Base-by-base conservation (phyloP, 2,113 vertebrate species). In the Amphiprion ocellaris region DNA sequence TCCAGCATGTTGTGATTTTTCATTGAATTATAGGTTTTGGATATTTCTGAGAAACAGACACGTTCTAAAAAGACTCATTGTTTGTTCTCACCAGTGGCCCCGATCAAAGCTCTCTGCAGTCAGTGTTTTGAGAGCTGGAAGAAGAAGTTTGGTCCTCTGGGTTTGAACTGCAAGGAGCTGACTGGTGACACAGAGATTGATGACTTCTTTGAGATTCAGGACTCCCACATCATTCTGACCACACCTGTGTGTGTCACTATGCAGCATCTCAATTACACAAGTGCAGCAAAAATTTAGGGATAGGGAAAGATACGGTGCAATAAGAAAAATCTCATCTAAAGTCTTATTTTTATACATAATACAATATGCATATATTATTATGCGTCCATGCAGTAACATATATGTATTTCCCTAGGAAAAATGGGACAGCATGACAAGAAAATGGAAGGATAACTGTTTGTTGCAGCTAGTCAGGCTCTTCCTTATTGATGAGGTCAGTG, bases 371-470 rank as follows among this genome's bases (percentile, higher is more conserved):
- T 44, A 16, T 69, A 5, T 33, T 67, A n/a, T 71, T 7, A 53
- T 86, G 15, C 24, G 65, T 53, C 86, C 15, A 21, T 58, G 44
- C 4, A 49, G 50, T 46, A 11, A 55, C 53, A 26, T 46, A 39
- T 33, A 3, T 56, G 11, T 64, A 23, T 71, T 69, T 44, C 14
- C n/a, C 54, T 66, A 99, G 98, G 98, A 99, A 94, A 99, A 99
- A 90, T 99, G 98, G 98, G 98, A 99, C 93, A 98, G 96, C 84
- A 97, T 98, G 97, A 99, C 97, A n/a, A 96, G 98, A 81, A 98
- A 95, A 84, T 99, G 98, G 98, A 97, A 95, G 87, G 96, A 97
- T 82, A 98, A 97, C 84, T 96, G 96, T 84, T 89, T 99, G 86
- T 92, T 99, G 81, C 96, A 97, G 50, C 92, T 98, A 12, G 97